Conservation (phyloP, 2,888 invertebrate species). For the Notocelia uddmanniana region DNA sequence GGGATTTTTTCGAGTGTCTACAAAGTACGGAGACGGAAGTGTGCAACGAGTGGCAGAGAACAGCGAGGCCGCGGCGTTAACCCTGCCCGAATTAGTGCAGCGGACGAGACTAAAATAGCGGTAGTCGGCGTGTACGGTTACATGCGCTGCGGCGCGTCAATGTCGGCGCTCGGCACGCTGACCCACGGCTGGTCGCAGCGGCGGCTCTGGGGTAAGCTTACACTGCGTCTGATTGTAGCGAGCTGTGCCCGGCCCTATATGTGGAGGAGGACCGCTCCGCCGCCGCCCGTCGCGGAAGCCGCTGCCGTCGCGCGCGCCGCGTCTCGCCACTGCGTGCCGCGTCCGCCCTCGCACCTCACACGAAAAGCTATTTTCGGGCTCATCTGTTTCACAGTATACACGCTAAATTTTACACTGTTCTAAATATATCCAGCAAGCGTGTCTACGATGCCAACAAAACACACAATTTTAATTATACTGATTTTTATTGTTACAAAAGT, state of each 20-base stretch:
- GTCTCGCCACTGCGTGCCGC: slow-evolving; percentile 60
- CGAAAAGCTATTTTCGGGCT: slow-evolving; percentile 77
- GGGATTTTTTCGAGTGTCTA: slow-evolving; percentile 64
- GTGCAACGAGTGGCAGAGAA: slow-evolving; percentile 72
- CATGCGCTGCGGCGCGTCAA: slow-evolving; percentile 77
- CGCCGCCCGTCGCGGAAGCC: slow-evolving; percentile 54
- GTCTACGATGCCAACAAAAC: slow-evolving; percentile 54
- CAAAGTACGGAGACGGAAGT: slow-evolving; percentile 79
- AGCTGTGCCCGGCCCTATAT: slow-evolving; percentile 81
- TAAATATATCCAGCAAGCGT: slow-evolving; percentile 74
- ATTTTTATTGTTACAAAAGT: slow-evolving; percentile 2
- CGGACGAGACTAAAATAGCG: slow-evolving; percentile 83
- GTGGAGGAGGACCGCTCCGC: slow-evolving; percentile 70
- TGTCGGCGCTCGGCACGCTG: slow-evolving; percentile 70
- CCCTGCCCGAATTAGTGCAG: slow-evolving; percentile 86
- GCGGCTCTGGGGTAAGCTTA: slow-evolving; percentile 77
- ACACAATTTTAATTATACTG: slow-evolving; percentile 53
- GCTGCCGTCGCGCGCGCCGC: slow-evolving; percentile 57
- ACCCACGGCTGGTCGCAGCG: slow-evolving; percentile 64
- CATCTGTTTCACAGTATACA: slow-evolving; percentile 78
- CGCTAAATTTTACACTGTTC: slow-evolving; percentile 77
- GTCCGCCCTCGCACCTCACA: slow-evolving; percentile 65
- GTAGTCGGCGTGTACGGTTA: slow-evolving; percentile 82
- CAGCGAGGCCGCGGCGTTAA: slow-evolving; percentile 82
- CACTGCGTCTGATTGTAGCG: slow-evolving; percentile 79